Conservation (phyloP, 2,888 invertebrate species). For the Scrobipalpa atriplicella region DNA sequence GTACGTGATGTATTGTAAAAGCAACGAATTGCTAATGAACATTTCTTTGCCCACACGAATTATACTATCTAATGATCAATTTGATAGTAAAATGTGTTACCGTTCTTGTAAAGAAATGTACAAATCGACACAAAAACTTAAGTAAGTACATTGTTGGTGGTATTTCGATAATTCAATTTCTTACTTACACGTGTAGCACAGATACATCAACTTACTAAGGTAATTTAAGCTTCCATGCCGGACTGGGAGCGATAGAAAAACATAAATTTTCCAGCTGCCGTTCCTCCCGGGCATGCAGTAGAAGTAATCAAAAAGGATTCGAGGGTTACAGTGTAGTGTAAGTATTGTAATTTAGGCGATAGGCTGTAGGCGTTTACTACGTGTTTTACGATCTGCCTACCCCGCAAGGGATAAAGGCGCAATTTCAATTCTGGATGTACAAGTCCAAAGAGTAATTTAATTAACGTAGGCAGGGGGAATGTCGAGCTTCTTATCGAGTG, state of each 20-base stretch:
- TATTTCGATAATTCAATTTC: not conserved
- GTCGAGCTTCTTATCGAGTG: too few species aligned
- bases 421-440: too few species aligned
- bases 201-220: not conserved
- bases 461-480: too few species aligned
- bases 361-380: too few species aligned
- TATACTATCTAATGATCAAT: constrained; percentile 24
- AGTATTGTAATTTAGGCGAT: too few species aligned
- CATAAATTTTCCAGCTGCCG: not conserved
- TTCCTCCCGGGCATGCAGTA: too few species aligned
- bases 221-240: not conserved
- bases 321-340: too few species aligned
- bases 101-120: not conserved
- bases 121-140: not conserved
- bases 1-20: not conserved
- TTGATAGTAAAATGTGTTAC: constrained; percentile 25
- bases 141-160: constrained; percentile 24
- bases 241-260: too few species aligned
- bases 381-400: too few species aligned
- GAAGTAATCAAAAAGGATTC: too few species aligned
- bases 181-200: not conserved
- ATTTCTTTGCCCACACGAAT: constrained; percentile 1
- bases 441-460: too few species aligned
- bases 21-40: constrained; percentile 16
- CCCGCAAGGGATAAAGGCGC: too few species aligned